These are phyloP conservation scores for Apodemus sylvaticus DNA, from an alignment of 2,113 vertebrate genomes.

Conservation along the genomic window DNA sequence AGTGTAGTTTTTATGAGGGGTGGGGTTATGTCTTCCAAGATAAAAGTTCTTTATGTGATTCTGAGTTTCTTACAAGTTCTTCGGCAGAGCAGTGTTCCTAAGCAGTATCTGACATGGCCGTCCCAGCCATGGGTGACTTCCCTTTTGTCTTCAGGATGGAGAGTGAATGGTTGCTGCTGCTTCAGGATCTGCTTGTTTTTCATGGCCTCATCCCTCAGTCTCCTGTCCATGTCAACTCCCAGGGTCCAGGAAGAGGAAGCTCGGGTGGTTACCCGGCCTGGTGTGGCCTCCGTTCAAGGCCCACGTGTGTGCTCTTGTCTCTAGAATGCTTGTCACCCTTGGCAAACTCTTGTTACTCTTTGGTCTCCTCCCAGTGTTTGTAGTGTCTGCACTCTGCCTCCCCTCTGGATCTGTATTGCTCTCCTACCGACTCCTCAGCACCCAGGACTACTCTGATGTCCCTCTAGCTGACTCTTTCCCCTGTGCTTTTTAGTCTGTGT, in stretches of 20 bases:
- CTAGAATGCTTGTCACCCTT: not conserved
- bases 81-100: not conserved
- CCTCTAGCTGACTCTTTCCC: not conserved
- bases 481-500: not conserved
- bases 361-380: not conserved
- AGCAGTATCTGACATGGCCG: not conserved
- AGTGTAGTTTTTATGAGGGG: not conserved
- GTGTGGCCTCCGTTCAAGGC: not conserved
- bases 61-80: not conserved
- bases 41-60: conserved; percentile 23
- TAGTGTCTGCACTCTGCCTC: not conserved
- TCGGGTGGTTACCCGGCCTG: not conserved
- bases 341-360: not conserved
- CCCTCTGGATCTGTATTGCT: not conserved
- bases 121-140: not conserved
- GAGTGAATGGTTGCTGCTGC: not conserved
- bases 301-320: not conserved
- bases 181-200: not conserved
- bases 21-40: not conserved
- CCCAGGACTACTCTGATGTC: not conserved
- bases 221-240: not conserved
- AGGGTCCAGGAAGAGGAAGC: not conserved
- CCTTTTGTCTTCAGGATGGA: not conserved
- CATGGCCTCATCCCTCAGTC: not conserved
- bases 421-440: not conserved